Percentiles rank a stretch among this genome's conserved stretches.
phyloP scores from a whole-genome alignment of 2,888 invertebrate genomes.

The Callosobruchus maculatus region DNA sequence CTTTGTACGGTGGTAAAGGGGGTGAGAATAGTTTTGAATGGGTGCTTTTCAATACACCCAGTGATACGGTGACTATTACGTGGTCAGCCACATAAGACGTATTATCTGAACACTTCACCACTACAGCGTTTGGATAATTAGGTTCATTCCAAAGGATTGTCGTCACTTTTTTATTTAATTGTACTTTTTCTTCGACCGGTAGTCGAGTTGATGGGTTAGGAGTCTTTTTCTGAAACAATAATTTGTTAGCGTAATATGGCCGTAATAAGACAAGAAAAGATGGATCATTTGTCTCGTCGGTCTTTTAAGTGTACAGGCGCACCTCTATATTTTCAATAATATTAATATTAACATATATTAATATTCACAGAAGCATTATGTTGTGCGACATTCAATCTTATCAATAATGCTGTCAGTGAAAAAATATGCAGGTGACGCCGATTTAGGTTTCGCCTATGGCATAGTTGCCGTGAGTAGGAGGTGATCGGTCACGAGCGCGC shows the following conservation, averaged over 20 bases:
- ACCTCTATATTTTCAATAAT: too few relatives aligned
- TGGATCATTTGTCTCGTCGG: too few relatives aligned
- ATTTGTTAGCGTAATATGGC: background rate
- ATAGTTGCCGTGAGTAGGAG: too few relatives aligned
- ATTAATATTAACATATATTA: too few relatives aligned
- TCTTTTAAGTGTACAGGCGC: too few relatives aligned
- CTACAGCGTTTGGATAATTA: slow-evolving; percentile 17
- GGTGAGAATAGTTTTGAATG: slow-evolving; percentile 56
- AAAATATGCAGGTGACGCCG: too few relatives aligned
- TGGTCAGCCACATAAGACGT: slow-evolving; percentile 55
- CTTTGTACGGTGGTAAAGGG: slow-evolving; percentile 53
- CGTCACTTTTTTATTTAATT: slow-evolving; percentile 41
- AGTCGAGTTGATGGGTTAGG: slow-evolving; percentile 32
- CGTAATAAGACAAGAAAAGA: too few relatives aligned
- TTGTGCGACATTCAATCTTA: too few relatives aligned
- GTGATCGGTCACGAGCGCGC: too few relatives aligned
- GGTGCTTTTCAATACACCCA: slow-evolving; percentile 65
- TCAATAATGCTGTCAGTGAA: too few relatives aligned
- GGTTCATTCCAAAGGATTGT: slow-evolving; percentile 36
- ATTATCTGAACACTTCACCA: slow-evolving; percentile 54
- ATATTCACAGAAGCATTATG: too few relatives aligned
- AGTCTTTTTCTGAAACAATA: slow-evolving; percentile 37
- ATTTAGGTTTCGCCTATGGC: too few relatives aligned
- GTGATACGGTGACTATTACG: slow-evolving; percentile 64
- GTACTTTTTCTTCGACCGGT: slow-evolving; percentile 38